Conservation (phyloP, 2,797 vertebrate species). For the Phrynocephalus guinanensis region DNA sequence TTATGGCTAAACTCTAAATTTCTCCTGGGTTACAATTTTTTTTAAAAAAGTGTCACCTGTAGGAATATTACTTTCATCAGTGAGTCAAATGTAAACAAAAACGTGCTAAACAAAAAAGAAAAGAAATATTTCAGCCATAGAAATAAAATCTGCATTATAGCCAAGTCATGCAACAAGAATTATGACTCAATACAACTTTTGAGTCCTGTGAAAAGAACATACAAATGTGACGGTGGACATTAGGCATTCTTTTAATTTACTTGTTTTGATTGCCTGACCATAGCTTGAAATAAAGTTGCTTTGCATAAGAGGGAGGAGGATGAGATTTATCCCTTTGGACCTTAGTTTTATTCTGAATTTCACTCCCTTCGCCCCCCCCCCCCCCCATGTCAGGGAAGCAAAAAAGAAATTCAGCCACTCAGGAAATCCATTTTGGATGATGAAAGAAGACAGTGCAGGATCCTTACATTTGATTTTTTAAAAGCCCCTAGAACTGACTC, state of each 20-base stretch:
- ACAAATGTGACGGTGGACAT: constrained; percentile 9
- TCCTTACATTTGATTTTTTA: no score
- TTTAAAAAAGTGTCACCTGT: background rate
- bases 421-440: no score
- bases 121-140: constrained; percentile 29
- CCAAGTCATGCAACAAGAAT: constrained; percentile 30
- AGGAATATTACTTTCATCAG: background rate
- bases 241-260: constrained; percentile 22
- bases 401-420: no score
- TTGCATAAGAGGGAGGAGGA: constrained; percentile 40
- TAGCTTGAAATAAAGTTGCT: constrained; percentile 33
- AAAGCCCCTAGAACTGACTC: no score
- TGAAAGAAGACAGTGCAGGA: no score
- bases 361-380: background rate
- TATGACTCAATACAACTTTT: constrained; percentile 12
- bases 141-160: background rate
- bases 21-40: constrained; percentile 37
- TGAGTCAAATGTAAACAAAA: constrained; percentile 32
- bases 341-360: constrained; percentile 1
- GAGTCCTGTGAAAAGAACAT: constrained; percentile 14
- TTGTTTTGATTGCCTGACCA: rapidly evolving
- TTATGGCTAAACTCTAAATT: constrained; percentile 30
- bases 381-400: no score
- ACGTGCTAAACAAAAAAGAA: constrained; percentile 32
- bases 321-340: constrained; percentile 39